These are phyloP conservation scores for Beaufortia kweichowensis DNA, from an alignment of 2,113 vertebrate species.

Conservation along the genomic window DNA sequence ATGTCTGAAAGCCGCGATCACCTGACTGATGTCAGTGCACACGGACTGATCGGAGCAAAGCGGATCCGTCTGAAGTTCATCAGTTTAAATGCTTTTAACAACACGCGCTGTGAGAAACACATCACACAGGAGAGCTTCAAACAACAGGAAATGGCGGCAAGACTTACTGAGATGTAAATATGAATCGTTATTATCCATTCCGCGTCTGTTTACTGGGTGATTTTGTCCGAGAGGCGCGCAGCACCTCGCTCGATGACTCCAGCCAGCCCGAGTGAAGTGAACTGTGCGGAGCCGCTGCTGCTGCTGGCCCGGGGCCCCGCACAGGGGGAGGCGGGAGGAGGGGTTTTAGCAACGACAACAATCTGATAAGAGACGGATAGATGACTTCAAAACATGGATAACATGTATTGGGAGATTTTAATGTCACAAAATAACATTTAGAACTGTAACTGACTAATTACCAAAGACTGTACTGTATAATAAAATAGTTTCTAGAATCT, in stretches of 20 bases:
- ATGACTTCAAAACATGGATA: conserved; percentile 17
- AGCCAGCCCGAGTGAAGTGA: conserved; percentile 61
- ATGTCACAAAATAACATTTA: neutral
- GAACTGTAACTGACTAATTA: neutral
- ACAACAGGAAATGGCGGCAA: neutral
- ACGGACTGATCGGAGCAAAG: neutral
- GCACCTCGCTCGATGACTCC: conserved; percentile 76
- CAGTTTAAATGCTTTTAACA: neutral
- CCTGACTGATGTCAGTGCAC: conserved; percentile 66
- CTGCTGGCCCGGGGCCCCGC: conserved; percentile 69
- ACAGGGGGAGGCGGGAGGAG: conserved; percentile 66
- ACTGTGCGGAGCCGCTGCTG: conserved; percentile 65
- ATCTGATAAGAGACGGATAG: conserved; percentile 46
- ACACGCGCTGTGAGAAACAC: neutral
- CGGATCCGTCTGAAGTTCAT: conserved; percentile 26
- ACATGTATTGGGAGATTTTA: neutral
- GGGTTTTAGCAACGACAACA: conserved; percentile 74
- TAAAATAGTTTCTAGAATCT: neutral
- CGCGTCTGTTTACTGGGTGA: conserved; percentile 59
- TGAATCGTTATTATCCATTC: conserved; percentile 76
- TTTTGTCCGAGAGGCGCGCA: conserved; percentile 63
- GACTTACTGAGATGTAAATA: conserved; percentile 78
- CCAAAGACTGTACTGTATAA: neutral
- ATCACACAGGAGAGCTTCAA: neutral
- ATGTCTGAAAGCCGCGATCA: conserved; percentile 70